phyloP scores from a whole-genome alignment of 2,113 vertebrate species.

The Pituophis catenifer region DNA sequence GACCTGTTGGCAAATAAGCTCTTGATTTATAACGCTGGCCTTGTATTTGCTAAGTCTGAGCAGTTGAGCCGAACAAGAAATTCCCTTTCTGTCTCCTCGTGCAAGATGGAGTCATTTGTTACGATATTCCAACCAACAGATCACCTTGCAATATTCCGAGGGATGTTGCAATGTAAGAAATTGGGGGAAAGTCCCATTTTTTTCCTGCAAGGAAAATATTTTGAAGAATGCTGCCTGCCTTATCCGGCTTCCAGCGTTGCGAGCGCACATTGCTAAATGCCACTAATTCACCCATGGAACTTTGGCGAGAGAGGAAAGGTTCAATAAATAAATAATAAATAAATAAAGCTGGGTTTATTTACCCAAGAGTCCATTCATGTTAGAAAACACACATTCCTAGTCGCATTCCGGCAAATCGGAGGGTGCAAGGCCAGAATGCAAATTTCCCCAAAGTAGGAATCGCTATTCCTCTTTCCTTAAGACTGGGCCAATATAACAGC shows the following conservation, averaged over 20 bases:
- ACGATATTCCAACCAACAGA: not conserved
- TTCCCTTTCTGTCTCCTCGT: not conserved
- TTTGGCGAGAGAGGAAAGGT: not conserved
- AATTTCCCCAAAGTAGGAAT: not conserved
- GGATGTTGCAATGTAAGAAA: not conserved
- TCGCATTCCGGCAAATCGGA: not conserved
- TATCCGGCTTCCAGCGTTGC: not conserved
- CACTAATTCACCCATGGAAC: not conserved
- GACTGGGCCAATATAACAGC: not conserved
- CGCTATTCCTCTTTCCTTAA: not conserved
- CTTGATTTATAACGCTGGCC: not conserved
- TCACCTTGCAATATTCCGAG: not conserved
- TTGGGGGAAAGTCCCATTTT: not conserved
- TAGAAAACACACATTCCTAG: not conserved
- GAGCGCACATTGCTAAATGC: not conserved
- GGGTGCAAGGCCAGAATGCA: not conserved
- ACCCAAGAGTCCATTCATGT: not conserved
- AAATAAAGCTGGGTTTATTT: not conserved
- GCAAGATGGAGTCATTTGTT: not conserved
- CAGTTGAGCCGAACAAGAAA: not conserved
- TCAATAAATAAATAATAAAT: not conserved
- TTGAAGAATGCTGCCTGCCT: not conserved
- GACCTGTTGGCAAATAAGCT: not conserved
- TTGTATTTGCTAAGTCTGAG: not conserved
- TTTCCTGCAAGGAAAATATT: not conserved